Evolutionary conservation across 2,113 vertebrate species (phyloP).

Genomic region (Oxyura jamaicensis): DNA sequence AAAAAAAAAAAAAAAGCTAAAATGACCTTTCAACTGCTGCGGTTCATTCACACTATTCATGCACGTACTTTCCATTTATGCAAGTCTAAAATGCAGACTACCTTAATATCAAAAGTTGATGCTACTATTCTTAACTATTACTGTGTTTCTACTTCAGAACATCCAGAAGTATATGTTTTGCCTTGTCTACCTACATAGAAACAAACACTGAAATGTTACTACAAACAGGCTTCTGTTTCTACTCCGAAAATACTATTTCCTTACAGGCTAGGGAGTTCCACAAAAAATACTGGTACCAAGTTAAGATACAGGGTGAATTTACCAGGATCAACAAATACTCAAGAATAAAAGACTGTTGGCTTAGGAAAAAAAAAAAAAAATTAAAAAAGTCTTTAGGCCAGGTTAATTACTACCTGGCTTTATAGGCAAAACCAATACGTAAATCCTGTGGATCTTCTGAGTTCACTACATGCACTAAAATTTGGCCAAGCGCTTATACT

Average conservation of each 20-base stretch:
- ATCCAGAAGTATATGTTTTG: accelerated
- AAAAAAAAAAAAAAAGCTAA: too few relatives aligned
- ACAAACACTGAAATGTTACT: too few relatives aligned
- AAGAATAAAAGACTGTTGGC: not conserved
- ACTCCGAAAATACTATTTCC: not conserved
- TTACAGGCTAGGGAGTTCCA: not conserved
- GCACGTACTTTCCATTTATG: not conserved
- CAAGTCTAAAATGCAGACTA: not conserved
- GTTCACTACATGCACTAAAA: not conserved
- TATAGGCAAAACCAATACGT: not conserved
- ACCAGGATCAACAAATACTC: not conserved
- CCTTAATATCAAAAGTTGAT: too few relatives aligned
- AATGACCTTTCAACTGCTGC: not conserved
- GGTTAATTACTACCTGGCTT: not conserved
- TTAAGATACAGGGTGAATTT: not conserved
- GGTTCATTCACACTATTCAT: not conserved
- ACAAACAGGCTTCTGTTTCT: not conserved
- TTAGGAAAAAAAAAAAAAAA: not conserved
- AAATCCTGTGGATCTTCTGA: not conserved
- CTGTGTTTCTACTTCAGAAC: not conserved
- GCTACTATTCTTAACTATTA: not conserved
- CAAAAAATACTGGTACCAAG: not conserved
- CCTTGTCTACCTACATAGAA: not conserved
- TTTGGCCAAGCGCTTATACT: not conserved
- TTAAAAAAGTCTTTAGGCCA: not conserved